Base-by-base conservation (phyloP, 2,888 invertebrate species). In the Sylvicola cinctus region DNA sequence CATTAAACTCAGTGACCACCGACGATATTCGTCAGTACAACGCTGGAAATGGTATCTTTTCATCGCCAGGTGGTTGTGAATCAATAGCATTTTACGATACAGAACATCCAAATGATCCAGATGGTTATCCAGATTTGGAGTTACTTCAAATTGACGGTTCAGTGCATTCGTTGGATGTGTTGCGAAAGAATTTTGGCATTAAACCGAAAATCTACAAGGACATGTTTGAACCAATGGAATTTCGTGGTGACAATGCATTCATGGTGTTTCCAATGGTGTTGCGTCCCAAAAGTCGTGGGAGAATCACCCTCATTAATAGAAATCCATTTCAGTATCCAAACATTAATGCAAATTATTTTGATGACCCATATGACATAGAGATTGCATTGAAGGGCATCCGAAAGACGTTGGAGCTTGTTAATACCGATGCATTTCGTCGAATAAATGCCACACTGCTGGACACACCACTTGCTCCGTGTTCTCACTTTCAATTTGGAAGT, bases 241-340 rank as follows among this genome's bases (percentile, higher is more conserved):
- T 46, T 3, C 46, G 40, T 15, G 39, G 45, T 2, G 39, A 50
- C 14, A 48, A 69, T 27, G 56, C 65, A 1, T 73, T 68, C 51
- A 64, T 62, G 47, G 60, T 68, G 32, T 65, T 70, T 34, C 68
- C 72, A 2, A 67, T 71, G 63, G 49, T 73, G 2, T 45, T 81
- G 54, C 62, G 74, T 32, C 74, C 80, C 1, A 68, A 67, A 45
- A 75, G 75, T 20, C 62, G 66, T n/a, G 81, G 81, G 2, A 58
- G 59, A 36, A 51, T 83, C 12, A 67, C 67, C 45, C 55, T 83
- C 11, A 66, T 62, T 44, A 64, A 68, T 33, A 64, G 49, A 1
- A 67, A 79, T 49, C 77, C 76, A 1, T 61, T 63, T 14, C 65
- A 68, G 15, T 63, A 69, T 44, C 80, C 80, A 0, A 50, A 63